Conservation (phyloP, 2,888 invertebrate species). For the Barypeithes pellucidus region DNA sequence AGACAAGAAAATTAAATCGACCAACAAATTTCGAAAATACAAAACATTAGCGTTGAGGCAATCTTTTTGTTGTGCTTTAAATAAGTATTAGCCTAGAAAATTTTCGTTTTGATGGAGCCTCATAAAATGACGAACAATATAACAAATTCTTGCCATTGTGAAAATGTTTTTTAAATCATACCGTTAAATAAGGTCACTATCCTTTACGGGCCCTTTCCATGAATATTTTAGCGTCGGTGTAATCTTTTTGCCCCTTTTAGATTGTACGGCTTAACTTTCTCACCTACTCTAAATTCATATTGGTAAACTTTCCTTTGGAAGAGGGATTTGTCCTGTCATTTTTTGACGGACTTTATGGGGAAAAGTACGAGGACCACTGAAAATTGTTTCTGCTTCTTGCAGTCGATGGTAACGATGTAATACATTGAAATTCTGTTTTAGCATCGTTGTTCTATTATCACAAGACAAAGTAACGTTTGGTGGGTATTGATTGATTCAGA, state of each 20-base stretch:
- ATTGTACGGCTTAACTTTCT: constrained; percentile 7
- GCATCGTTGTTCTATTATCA: too few relatives aligned
- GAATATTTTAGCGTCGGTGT: constrained; percentile 7
- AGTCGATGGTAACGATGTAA: too few relatives aligned
- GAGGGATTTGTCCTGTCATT: constrained; percentile 1
- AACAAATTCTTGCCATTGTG: neutral
- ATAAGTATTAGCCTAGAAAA: neutral
- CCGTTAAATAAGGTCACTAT: constrained; percentile 5
- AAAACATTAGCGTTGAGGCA: too few relatives aligned
- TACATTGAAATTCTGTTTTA: too few relatives aligned
- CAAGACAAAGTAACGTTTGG: too few relatives aligned
- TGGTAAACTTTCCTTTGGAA: neutral
- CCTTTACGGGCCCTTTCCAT: neutral
- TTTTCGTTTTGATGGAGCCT: neutral
- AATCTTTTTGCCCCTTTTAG: constrained; percentile 1
- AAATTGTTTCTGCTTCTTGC: too few relatives aligned
- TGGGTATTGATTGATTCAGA: too few relatives aligned
- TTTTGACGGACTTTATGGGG: neutral
- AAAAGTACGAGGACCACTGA: too few relatives aligned
- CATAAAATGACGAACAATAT: neutral
- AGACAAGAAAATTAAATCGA: too few relatives aligned
- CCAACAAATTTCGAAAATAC: too few relatives aligned
- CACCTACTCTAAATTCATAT: constrained; percentile 13
- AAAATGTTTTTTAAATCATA: neutral
- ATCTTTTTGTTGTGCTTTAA: too few relatives aligned